phyloP scores from a whole-genome alignment of 2,888 invertebrate genomes.

The Toxonevra muliebris region DNA sequence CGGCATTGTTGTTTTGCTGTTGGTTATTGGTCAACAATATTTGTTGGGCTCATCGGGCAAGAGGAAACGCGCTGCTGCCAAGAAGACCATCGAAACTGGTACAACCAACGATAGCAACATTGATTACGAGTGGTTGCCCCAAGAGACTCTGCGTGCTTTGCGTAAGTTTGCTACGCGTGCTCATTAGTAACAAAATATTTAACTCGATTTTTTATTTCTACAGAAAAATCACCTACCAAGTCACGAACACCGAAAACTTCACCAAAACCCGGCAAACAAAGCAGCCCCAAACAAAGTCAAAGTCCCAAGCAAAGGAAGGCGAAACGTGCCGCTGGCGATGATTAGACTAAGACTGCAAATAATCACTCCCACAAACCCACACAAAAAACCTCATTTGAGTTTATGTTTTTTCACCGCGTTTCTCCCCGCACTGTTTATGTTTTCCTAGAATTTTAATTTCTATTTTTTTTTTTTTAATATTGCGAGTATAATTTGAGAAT shows the following conservation, averaged over 20 bases:
- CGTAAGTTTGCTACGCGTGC: conserved; percentile 70
- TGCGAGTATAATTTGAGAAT: conserved; percentile 26
- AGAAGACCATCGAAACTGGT: conserved; percentile 86
- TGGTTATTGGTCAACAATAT: conserved; percentile 90
- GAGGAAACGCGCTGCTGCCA: conserved; percentile 68
- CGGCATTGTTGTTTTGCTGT: conserved; percentile 84
- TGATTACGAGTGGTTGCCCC: conserved; percentile 98
- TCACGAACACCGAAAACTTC: conserved; percentile 71
- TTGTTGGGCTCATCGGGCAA: conserved; percentile 85
- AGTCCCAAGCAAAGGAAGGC: conserved; percentile 81
- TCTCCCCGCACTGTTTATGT: too few relatives aligned
- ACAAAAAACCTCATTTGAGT: too few relatives aligned
- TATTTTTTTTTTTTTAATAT: conserved; percentile 7
- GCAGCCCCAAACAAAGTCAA: conserved; percentile 72
- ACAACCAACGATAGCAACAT: conserved; percentile 90
- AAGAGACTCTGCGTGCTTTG: conserved; percentile 83
- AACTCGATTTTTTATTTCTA: background rate
- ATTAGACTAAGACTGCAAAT: conserved; percentile 20
- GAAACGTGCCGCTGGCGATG: conserved; percentile 28
- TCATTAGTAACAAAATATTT: background rate
- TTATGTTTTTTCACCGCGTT: too few relatives aligned
- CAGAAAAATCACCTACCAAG: conserved; percentile 76
- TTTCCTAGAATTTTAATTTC: too few relatives aligned
- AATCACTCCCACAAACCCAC: background rate
- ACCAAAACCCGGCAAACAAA: conserved; percentile 67